Evolutionary conservation across 2,113 vertebrate species (phyloP).

Genomic region (Xenopus borealis): DNA sequence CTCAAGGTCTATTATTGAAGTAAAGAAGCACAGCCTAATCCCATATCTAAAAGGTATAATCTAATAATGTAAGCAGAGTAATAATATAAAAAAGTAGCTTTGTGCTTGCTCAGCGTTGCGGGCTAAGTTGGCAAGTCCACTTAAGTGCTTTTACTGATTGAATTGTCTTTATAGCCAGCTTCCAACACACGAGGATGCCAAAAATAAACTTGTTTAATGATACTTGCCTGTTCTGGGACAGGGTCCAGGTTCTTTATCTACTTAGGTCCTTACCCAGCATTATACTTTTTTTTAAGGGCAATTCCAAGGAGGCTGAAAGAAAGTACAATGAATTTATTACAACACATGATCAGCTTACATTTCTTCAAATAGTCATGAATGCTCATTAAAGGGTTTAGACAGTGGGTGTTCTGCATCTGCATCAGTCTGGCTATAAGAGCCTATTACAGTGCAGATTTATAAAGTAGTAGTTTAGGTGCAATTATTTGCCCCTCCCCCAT

Average conservation of each 20-base stretch:
- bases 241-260: constrained; percentile 15
- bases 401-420: too few relatives aligned
- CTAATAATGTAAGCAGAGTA: too few relatives aligned
- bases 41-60: too few relatives aligned
- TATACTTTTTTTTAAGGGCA: not conserved
- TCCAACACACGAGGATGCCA: not conserved
- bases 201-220: constrained; percentile 3
- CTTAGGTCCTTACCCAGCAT: constrained; percentile 3
- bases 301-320: not conserved
- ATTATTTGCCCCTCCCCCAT: too few relatives aligned
- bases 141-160: constrained; percentile 1
- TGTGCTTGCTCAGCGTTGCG: not conserved
- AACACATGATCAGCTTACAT: not conserved
- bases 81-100: not conserved
- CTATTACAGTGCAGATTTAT: too few relatives aligned
- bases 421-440: too few relatives aligned
- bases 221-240: not conserved
- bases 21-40: too few relatives aligned
- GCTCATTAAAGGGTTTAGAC: too few relatives aligned
- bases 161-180: constrained; percentile 11
- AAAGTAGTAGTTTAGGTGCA: too few relatives aligned
- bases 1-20: too few relatives aligned
- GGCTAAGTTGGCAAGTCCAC: not conserved
- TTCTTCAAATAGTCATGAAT: not conserved
- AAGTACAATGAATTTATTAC: not conserved